Conservation (phyloP, 2,113 vertebrate genomes). For the Otis tarda region DNA sequence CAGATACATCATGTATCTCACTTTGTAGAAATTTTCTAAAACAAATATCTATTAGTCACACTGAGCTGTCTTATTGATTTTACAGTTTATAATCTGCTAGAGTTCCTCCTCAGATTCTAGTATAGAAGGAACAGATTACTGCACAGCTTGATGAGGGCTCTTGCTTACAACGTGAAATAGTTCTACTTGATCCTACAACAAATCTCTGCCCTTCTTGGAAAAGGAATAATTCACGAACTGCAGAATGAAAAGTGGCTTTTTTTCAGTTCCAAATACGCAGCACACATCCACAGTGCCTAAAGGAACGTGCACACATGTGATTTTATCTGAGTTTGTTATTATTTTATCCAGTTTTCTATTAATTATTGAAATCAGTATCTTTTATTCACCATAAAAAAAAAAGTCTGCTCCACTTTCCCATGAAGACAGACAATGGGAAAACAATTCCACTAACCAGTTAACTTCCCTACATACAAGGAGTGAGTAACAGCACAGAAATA, state of each 20-base stretch:
- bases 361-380: neutral
- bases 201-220: conserved; percentile 17
- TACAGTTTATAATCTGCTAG: conserved; percentile 33
- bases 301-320: neutral
- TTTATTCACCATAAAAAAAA: neutral
- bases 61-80: conserved; percentile 5
- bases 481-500: neutral
- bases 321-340: neutral
- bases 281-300: neutral
- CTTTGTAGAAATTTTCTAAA: neutral
- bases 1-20: neutral
- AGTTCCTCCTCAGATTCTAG: neutral
- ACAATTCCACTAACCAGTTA: neutral
- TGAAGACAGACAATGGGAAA: neutral
- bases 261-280: neutral
- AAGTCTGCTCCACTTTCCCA: neutral
- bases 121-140: conserved; percentile 30
- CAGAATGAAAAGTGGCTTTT: neutral
- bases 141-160: neutral
- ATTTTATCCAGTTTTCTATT: neutral
- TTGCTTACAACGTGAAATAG: neutral
- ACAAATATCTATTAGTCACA: neutral
- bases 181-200: neutral
- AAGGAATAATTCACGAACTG: neutral
- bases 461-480: neutral